Evolutionary conservation across 2,113 vertebrate species (phyloP).

Genomic region (Ceyx margarethae): DNA sequence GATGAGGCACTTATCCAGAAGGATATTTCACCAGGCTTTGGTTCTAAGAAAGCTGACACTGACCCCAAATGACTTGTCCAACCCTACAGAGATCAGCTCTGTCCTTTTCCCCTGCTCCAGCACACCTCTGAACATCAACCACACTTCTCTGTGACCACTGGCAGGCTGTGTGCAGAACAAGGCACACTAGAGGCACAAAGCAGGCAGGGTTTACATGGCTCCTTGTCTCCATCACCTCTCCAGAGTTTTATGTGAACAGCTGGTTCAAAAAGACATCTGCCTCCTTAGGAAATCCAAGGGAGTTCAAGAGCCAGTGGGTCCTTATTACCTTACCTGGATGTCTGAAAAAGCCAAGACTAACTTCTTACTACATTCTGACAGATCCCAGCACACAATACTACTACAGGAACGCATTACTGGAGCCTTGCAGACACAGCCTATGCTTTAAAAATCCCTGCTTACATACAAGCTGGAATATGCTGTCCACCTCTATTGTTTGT

Average conservation of each 20-base stretch:
- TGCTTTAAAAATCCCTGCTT: background rate
- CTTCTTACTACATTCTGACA: background rate
- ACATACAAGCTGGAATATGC: background rate
- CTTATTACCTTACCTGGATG: background rate
- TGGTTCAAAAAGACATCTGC: background rate
- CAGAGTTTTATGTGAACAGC: background rate
- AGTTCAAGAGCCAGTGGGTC: background rate
- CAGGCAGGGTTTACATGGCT: accelerated
- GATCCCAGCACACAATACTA: background rate
- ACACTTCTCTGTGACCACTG: accelerated
- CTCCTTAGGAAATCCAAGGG: background rate
- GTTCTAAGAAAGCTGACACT: background rate
- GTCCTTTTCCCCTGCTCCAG: background rate
- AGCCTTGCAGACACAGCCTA: background rate
- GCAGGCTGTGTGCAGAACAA: background rate
- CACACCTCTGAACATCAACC: background rate
- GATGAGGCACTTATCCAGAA: background rate
- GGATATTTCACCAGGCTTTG: background rate
- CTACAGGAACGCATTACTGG: background rate
- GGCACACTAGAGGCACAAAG: too few species aligned
- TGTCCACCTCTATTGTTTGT: background rate
- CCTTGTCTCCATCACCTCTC: background rate
- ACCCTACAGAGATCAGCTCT: background rate
- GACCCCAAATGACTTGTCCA: background rate
- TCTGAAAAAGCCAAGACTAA: background rate